phyloP scores from a whole-genome alignment of 2,113 vertebrate genomes.

The Antennarius striatus region DNA sequence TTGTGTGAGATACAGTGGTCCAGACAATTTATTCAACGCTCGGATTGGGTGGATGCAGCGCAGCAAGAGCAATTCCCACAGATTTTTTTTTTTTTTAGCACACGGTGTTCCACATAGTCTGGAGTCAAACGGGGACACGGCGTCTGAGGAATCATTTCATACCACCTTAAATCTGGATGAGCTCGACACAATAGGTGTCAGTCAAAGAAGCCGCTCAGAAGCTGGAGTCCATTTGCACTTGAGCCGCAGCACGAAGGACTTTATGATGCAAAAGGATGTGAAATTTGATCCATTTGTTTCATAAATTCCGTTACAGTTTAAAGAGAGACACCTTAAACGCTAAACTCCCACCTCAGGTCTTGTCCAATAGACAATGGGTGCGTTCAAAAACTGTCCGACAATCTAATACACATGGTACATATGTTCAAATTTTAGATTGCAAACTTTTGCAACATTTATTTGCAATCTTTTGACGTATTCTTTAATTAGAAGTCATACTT shows the following conservation, averaged over 20 bases:
- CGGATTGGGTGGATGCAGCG: slow-evolving; percentile 23
- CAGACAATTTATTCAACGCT: slow-evolving; percentile 26
- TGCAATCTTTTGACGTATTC: too few species aligned
- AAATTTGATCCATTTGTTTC: slow-evolving; percentile 16
- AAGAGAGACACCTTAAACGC: slow-evolving; percentile 55
- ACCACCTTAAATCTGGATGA: slow-evolving; percentile 56
- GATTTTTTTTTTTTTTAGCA: slow-evolving; percentile 40
- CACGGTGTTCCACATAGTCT: slow-evolving; percentile 63
- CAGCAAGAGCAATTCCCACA: slow-evolving; percentile 24
- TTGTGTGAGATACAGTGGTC: slow-evolving; percentile 16
- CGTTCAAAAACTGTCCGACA: slow-evolving; percentile 33
- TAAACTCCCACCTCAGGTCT: slow-evolving; percentile 8
- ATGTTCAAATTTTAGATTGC: too few species aligned
- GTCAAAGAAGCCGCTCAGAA: rapidly evolving
- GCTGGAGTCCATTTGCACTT: too few species aligned
- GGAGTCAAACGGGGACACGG: slow-evolving; percentile 74
- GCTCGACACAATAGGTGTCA: background rate
- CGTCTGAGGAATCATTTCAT: slow-evolving; percentile 41
- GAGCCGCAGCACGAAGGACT: background rate
- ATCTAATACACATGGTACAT: too few species aligned
- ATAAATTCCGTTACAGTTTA: slow-evolving; percentile 42
- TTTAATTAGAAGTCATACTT: too few species aligned
- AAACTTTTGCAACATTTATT: too few species aligned
- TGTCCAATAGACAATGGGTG: slow-evolving; percentile 49
- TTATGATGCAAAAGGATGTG: background rate